Evolutionary conservation across 2,888 invertebrate species (phyloP).

Genomic region (Ochlodes sylvanus): DNA sequence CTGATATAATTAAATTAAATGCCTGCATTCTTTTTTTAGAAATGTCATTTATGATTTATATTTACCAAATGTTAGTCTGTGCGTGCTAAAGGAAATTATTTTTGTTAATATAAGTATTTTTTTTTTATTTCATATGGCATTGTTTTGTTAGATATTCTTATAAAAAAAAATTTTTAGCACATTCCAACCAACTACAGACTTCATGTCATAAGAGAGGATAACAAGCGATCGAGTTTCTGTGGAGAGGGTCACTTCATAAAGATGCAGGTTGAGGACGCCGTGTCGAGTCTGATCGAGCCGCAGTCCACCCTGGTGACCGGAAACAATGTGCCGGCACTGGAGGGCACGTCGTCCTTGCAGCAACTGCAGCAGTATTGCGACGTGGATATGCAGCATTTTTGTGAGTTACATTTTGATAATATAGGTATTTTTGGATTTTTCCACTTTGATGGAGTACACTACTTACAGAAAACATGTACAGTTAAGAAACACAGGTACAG

Average conservation of each 20-base stretch:
- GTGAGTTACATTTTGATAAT: slow-evolving; percentile 53
- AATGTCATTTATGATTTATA: too few species aligned
- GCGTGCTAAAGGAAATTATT: too few species aligned
- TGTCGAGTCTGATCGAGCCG: slow-evolving; percentile 50
- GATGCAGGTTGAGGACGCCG: slow-evolving; percentile 59
- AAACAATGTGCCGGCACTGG: slow-evolving; percentile 55
- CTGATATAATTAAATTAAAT: too few species aligned
- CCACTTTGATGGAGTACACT: slow-evolving; percentile 6
- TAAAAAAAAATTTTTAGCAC: slow-evolving; percentile 72
- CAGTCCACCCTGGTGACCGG: slow-evolving; percentile 62
- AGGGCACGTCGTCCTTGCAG: slow-evolving; percentile 58
- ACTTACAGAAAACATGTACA: too few species aligned
- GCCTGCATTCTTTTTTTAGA: too few species aligned
- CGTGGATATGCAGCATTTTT: slow-evolving; percentile 72
- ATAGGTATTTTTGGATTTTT: slow-evolving; percentile 12
- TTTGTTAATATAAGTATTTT: too few species aligned
- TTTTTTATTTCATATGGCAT: too few species aligned
- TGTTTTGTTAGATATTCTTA: too few species aligned
- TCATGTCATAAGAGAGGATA: slow-evolving; percentile 68
- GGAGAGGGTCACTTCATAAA: slow-evolving; percentile 46
- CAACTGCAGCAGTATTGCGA: slow-evolving; percentile 67
- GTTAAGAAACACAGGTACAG: too few species aligned
- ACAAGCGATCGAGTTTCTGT: slow-evolving; percentile 45
- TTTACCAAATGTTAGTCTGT: too few species aligned
- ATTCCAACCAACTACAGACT: slow-evolving; percentile 72